These are phyloP conservation scores for Drosophila nr. medialis DNA, from an alignment of 2,888 invertebrate species.

Conservation along the genomic window DNA sequence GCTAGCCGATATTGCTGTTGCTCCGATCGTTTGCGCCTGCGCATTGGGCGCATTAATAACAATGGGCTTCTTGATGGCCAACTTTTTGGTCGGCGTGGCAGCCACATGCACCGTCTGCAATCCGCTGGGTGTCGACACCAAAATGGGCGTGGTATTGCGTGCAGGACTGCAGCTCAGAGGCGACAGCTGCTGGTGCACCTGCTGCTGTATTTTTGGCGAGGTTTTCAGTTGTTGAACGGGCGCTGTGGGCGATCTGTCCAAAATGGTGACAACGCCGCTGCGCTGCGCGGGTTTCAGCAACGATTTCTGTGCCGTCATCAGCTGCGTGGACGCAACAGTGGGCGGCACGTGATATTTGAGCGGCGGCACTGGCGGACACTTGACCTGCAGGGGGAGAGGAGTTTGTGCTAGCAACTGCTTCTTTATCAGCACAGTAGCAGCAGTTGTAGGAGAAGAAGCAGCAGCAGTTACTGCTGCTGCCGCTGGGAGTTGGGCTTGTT, in stretches of 20 bases:
- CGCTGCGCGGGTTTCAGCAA: slow-evolving; percentile 68
- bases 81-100: slow-evolving; percentile 70
- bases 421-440: slow-evolving; percentile 32
- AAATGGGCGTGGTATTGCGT: slow-evolving; percentile 78
- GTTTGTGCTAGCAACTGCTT: slow-evolving; percentile 50
- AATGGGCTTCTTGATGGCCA: slow-evolving; percentile 80
- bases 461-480: slow-evolving; percentile 20
- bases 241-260: slow-evolving; percentile 40
- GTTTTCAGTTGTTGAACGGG: slow-evolving; percentile 38
- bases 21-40: slow-evolving; percentile 12
- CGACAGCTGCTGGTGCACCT: slow-evolving; percentile 16
- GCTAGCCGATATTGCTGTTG: slow-evolving; percentile 28
- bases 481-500: slow-evolving; percentile 3
- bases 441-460: slow-evolving; percentile 11
- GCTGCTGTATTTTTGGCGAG: slow-evolving; percentile 29
- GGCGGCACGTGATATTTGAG: slow-evolving; percentile 80
- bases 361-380: slow-evolving; percentile 81
- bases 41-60: slow-evolving; percentile 60
- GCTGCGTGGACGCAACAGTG: slow-evolving; percentile 20
- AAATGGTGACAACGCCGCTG: slow-evolving; percentile 45
- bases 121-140: slow-evolving; percentile 83
- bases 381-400: slow-evolving; percentile 48
- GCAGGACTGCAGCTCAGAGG: slow-evolving; percentile 38
- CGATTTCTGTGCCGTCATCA: slow-evolving; percentile 68
- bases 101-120: slow-evolving; percentile 84